These are phyloP conservation scores for Brevimyrus niger DNA, from an alignment of 2,113 vertebrate genomes.

Conservation along the genomic window DNA sequence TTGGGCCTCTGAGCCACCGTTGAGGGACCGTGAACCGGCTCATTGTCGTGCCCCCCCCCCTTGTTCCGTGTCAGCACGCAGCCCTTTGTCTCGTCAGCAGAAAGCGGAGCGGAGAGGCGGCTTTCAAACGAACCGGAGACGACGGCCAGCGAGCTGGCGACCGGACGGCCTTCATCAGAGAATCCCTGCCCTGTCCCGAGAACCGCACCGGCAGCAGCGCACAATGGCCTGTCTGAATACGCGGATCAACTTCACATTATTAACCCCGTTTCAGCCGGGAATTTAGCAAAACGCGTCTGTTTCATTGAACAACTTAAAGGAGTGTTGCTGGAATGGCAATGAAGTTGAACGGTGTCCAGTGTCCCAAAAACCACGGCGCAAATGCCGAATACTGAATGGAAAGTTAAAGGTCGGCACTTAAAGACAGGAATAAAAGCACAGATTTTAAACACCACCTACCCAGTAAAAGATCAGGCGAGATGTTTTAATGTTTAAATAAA, in stretches of 20 bases:
- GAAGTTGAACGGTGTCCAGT: not conserved
- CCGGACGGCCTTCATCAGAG: not conserved
- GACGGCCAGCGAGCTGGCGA: not conserved
- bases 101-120: not conserved
- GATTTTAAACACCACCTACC: not conserved
- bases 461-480: not conserved
- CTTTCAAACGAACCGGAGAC: not conserved
- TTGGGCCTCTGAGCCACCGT: slow-evolving; percentile 4
- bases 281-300: not conserved
- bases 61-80: slow-evolving; percentile 10
- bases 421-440: not conserved
- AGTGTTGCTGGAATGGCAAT: not conserved
- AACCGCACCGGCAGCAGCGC: not conserved
- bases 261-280: not conserved
- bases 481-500: not conserved
- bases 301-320: not conserved
- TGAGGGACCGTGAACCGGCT: not conserved
- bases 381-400: not conserved
- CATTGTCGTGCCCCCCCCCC: not conserved
- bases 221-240: not conserved
- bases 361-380: not conserved
- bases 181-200: not conserved
- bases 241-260: not conserved
- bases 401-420: not conserved
- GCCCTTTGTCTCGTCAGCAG: slow-evolving; percentile 12